Evolutionary conservation across 2,797 vertebrate genomes (phyloP).

Genomic region (Gallirallus australis): DNA sequence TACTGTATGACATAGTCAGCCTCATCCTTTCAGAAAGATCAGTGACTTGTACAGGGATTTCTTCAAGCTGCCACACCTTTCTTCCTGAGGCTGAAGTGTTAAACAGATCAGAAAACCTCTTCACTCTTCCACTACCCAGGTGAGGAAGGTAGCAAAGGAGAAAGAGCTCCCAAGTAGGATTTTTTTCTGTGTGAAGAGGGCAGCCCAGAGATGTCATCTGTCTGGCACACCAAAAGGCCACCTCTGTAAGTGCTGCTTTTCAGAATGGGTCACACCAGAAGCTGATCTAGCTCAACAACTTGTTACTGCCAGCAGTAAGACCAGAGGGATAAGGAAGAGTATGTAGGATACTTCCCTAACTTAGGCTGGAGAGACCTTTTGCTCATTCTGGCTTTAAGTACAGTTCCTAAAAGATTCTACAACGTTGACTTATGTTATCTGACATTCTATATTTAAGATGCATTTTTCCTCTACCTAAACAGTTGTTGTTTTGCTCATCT

Average conservation of each 20-base stretch:
- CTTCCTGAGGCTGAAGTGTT: neutral
- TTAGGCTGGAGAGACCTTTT: neutral
- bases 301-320: neutral
- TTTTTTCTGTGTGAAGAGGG: neutral
- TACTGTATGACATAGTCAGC: neutral
- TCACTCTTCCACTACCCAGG: neutral
- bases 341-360: neutral
- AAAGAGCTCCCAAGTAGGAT: neutral
- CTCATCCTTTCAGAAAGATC: neutral
- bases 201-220: accelerated
- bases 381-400: neutral
- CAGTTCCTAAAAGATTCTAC: neutral
- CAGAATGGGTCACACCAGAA: neutral
- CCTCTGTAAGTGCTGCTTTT: neutral
- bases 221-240: neutral
- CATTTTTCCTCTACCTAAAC: too few species aligned
- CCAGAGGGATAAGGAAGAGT: neutral
- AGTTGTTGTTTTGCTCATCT: too few species aligned
- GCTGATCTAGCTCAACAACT: neutral
- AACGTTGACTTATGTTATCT: neutral
- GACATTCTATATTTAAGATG: neutral
- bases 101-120: accelerated
- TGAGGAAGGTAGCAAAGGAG: neutral
- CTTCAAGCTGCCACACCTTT: neutral
- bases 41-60: neutral